phyloP scores from a whole-genome alignment of 2,113 vertebrate species.

The Brachyistius frenatus region DNA sequence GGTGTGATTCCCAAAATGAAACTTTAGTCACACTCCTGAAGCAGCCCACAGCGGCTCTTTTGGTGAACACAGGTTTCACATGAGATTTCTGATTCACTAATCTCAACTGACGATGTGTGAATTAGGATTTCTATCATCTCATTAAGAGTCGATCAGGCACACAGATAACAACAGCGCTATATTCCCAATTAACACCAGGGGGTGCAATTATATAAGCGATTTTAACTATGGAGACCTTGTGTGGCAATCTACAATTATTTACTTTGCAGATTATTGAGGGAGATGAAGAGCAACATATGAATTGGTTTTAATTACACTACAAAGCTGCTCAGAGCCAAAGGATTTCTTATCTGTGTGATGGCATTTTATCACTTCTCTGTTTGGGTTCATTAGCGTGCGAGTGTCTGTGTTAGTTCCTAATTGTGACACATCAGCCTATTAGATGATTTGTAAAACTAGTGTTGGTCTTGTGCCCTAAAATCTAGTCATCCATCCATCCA shows the following conservation, averaged over 20 bases:
- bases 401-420: conserved; percentile 7
- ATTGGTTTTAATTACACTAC: conserved; percentile 56
- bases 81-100: conserved; percentile 29
- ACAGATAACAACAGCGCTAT: conserved; percentile 37
- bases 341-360: conserved; percentile 48
- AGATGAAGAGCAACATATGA: conserved; percentile 44
- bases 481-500: neutral
- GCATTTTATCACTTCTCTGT: conserved; percentile 27
- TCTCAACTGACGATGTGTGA: conserved; percentile 29
- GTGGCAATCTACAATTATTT: conserved; percentile 58
- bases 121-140: conserved; percentile 41
- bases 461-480: neutral
- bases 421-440: conserved; percentile 18
- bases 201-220: conserved; percentile 69
- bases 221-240: conserved; percentile 50
- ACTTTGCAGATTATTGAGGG: conserved; percentile 54
- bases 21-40: neutral
- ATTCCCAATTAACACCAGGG: conserved; percentile 71
- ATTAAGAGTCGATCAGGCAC: conserved; percentile 40
- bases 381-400: conserved; percentile 27
- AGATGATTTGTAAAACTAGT: conserved; percentile 4
- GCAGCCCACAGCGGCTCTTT: neutral
- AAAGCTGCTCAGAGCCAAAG: conserved; percentile 38
- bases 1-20: neutral
- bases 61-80: neutral